Evolutionary conservation across 1,140 invertebrate species (phyloP).

Genomic region (Pygmarrhopalites habei): DNA sequence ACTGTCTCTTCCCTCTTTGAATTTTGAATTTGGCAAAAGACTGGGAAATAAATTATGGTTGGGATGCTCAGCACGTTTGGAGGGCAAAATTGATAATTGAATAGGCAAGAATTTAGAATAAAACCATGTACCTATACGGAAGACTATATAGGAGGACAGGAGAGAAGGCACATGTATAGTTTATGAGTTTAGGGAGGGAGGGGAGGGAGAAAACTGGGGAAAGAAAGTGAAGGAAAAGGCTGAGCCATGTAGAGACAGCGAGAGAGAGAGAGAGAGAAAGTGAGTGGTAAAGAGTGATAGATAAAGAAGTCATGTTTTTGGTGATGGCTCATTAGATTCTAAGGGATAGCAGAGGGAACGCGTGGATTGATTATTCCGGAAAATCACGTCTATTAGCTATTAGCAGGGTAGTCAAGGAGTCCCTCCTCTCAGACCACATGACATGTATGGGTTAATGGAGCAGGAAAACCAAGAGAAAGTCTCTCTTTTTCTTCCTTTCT

Average conservation of each 20-base stretch:
- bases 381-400: slow-evolving; percentile 33
- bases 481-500: too few relatives aligned
- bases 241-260: too few relatives aligned
- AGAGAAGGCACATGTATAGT: too few relatives aligned
- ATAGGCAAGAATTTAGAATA: too few relatives aligned
- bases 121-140: too few relatives aligned
- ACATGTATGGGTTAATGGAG: slow-evolving; percentile 8
- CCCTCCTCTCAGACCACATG: slow-evolving; percentile 1
- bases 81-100: neutral
- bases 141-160: neutral
- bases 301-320: slow-evolving; percentile 11
- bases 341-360: too few relatives aligned
- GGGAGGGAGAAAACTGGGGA: neutral
- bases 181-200: neutral
- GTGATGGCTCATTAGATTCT: slow-evolving; percentile 36
- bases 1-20: too few relatives aligned
- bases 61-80: neutral
- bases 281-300: too few relatives aligned
- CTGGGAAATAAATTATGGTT: neutral
- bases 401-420: slow-evolving; percentile 10
- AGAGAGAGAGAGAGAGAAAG: too few relatives aligned
- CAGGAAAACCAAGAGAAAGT: slow-evolving; percentile 10
- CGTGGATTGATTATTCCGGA: slow-evolving; percentile 25
- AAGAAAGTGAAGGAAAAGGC: neutral
- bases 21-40: too few relatives aligned